Conservation (phyloP, 2,113 vertebrate species). For the Apeltes quadracus region DNA sequence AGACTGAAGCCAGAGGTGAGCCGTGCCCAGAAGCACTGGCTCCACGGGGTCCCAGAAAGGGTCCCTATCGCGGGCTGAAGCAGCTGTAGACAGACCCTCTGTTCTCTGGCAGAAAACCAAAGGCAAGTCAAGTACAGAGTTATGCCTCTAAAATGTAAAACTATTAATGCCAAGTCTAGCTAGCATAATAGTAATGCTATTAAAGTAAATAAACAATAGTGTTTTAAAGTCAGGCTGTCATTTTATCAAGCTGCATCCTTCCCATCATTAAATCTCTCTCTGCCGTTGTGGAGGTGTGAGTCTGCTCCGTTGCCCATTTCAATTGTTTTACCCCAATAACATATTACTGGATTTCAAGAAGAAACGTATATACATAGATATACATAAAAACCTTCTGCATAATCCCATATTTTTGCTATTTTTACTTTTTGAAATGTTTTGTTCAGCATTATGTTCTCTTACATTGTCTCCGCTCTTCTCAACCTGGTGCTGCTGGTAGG, state of each 20-base stretch:
- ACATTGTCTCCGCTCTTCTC: constrained; percentile 64
- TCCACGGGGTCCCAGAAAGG: constrained; percentile 91
- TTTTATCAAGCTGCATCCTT: not conserved
- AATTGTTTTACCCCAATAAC: not conserved
- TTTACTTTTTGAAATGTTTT: not conserved
- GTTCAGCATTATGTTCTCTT: not conserved
- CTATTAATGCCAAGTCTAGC: not conserved
- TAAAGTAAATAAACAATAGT: no score
- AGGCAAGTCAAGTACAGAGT: not conserved
- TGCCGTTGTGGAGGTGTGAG: not conserved
- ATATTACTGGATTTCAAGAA: not conserved
- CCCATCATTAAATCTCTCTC: not conserved
- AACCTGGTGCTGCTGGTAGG: constrained; percentile 83
- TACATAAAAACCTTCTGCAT: not conserved
- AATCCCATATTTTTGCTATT: not conserved
- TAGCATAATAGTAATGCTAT: no score
- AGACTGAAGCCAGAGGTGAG: constrained; percentile 90
- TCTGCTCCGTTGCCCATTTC: not conserved
- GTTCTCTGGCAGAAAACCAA: constrained; percentile 38
- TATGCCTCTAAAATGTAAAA: not conserved
- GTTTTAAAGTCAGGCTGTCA: not conserved
- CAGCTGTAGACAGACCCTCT: constrained; percentile 27
- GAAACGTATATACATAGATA: not conserved
- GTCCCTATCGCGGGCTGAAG: constrained; percentile 76
- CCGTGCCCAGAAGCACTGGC: constrained; percentile 84